Base-by-base conservation (phyloP, 2,113 vertebrate genomes). In the Onychorhynchus coronatus region DNA sequence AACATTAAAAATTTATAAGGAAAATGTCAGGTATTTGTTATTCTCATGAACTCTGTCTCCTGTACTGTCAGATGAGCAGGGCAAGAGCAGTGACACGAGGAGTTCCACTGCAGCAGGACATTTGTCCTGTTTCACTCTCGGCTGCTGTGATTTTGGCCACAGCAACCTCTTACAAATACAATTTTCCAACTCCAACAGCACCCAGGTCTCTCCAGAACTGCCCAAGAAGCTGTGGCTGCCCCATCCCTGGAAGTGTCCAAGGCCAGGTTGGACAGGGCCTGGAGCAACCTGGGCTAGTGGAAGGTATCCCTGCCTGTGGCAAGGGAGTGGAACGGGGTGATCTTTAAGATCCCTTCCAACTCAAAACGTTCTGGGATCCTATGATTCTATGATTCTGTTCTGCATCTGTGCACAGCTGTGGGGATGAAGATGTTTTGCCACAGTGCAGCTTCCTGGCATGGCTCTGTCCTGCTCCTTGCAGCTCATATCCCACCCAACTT, bases 391-490 rank as follows among this genome's bases (percentile, higher is more conserved):
- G 35, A 50, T 24, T 14, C 78, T 78, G 14, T 35, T 39, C 65
- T 66, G 37, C n/a, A 12, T 41, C 73, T 33, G 12, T 30, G 21
- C 71, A 5, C 0, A 0, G 28, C 74, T 37, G 12, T 41, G 8
- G 46, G 15, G 41, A 50, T 27, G 28, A 55, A 58, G 61, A 7
- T 16, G 53, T 35, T 89, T 17, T 85, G 47, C 44, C 39, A 7
- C 56, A 63, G 37, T 70, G 55, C 73, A 71, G 47, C 33, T 44
- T 13, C 68, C 73, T 46, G 74, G 18, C 6, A 33, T 30, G 52
- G 79, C 63, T 80, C 49, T 76, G 63, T 12, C 72, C 74, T 2
- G 4, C 52, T 88, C 85, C 67, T 73, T 42, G 8, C 63, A 49
- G 62, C 37, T 83, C 41, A 1, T 5, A 12, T 28, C 50, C 22